Evolutionary conservation across 1,140 invertebrate genomes (phyloP).

Genomic region (Aleiodes sp.): DNA sequence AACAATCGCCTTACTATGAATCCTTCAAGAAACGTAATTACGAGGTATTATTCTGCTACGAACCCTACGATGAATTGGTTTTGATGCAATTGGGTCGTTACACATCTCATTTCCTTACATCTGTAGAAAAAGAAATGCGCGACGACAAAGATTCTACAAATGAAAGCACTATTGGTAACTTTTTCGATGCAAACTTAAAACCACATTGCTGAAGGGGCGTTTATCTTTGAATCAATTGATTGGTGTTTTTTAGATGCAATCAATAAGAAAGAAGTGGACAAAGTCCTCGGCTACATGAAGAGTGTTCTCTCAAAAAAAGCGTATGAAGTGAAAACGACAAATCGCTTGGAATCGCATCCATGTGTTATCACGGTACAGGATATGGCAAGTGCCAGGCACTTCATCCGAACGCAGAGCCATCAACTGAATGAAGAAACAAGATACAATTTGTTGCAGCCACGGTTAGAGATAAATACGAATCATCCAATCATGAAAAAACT

Average conservation of each 20-base stretch:
- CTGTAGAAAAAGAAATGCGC: conserved; percentile 94
- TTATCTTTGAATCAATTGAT: no score
- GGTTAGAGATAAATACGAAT: conserved; percentile 92
- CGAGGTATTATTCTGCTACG: conserved; percentile 95
- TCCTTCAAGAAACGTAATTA: conserved; percentile 86
- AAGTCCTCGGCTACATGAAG: conserved; percentile 82
- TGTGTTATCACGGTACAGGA: conserved; percentile 94
- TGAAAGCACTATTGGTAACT: conserved; percentile 63
- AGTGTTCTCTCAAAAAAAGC: conserved; percentile 79
- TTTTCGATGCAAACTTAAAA: conserved; percentile 26
- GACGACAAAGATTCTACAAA: conserved; percentile 74
- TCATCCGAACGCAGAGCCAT: conserved; percentile 88
- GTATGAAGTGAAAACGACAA: conserved; percentile 82
- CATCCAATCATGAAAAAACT: conserved; percentile 94
- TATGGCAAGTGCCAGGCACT: conserved; percentile 95
- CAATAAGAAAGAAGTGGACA: conserved; percentile 76
- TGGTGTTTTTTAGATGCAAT: conserved; percentile 68
- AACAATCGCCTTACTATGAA: conserved; percentile 95
- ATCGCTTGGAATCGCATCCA: conserved; percentile 86
- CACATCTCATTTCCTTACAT: conserved; percentile 80
- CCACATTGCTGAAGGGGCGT: not conserved
- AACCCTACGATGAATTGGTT: conserved; percentile 95
- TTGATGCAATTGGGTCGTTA: conserved; percentile 90
- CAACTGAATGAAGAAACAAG: conserved; percentile 86
- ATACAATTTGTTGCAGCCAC: conserved; percentile 87